Evolutionary conservation across 2,797 vertebrate species (phyloP).

Genomic region (Melanogrammus aeglefinus): DNA sequence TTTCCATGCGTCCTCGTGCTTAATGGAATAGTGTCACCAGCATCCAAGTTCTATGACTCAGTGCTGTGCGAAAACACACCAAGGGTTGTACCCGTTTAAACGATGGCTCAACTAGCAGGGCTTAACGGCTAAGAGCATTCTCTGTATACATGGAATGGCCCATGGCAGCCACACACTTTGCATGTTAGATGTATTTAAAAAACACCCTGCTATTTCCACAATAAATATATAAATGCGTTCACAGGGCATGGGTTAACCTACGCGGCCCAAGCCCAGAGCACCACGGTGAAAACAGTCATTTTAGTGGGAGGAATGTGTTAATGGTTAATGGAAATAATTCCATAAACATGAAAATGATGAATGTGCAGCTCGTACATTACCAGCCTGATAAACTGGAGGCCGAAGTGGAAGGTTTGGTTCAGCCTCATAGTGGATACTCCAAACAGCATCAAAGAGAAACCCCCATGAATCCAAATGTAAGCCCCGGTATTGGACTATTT

Average conservation of each 20-base stretch:
- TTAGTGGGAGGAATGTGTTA: not conserved
- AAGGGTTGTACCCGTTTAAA: constrained; percentile 27
- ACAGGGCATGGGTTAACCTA: not conserved
- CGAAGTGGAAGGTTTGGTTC: not conserved
- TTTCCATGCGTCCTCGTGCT: constrained; percentile 1
- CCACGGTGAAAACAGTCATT: not conserved
- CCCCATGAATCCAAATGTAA: not conserved
- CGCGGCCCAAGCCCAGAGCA: not conserved
- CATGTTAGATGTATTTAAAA: not conserved
- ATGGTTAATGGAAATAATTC: not conserved
- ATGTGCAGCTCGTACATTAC: not conserved
- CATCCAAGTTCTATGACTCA: constrained; percentile 15
- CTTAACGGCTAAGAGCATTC: constrained; percentile 36
- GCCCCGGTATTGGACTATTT: constrained; percentile 1
- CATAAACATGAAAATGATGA: not conserved
- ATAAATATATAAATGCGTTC: not conserved
- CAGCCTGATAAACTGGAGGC: not conserved
- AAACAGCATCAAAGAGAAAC: not conserved
- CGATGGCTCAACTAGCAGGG: constrained; percentile 31
- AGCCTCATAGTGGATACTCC: not conserved
- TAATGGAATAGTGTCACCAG: constrained; percentile 13
- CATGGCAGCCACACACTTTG: constrained; percentile 13
- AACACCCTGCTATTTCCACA: not conserved
- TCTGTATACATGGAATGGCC: constrained; percentile 24
- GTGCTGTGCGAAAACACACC: constrained; percentile 36